Evolutionary conservation across 1,140 invertebrate species (phyloP), one percentile per base, ranked within the genome.

Genomic region (Dreissena rostriformis): DNA sequence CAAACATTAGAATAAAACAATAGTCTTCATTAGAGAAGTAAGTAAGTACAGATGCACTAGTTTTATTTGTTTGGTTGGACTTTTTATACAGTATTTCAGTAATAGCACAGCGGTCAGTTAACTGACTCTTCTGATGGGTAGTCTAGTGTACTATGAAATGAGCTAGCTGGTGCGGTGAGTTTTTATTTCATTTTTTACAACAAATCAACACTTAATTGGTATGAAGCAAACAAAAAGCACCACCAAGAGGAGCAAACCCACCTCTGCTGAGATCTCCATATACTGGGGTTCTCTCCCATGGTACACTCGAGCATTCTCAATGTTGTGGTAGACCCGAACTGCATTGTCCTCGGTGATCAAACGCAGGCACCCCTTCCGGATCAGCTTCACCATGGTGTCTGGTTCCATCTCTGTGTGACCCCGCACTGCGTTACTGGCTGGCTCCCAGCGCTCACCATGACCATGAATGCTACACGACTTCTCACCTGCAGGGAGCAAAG

Each of bases 291-390:
- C 97, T 91, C 95, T 95, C 52, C 96, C 97, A 91, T 97, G 97
- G 91, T 97, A 98, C 84, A 96, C 95, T 85, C 96, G 94, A 0
- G 96, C 96, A 94, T 99, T 99, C 90, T 98, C 97, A 71, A 95
- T 93, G 79, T 95, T 96, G 92, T 97, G 97, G 92, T 97, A 98
- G 63, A 98, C 88, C 53, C 95, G 95, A 57, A 96, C 94, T 2
- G 85, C 88, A 15, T 96, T 95, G 61, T 96, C 95, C 88, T 97
- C 96, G 24, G 95, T 93, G 0, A 97, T 95, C 85, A 98, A 93
- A 95, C 96, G 95, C 61, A 96, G 72, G 85, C 95, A 95, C 92
- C 97, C 96, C 73, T 95, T 95, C 78, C 97, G 94, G 51, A 97
- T 87, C 26, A 97, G 92, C 88, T 96, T 95, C 73, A 97, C 95